phyloP scores from a whole-genome alignment of 2,113 vertebrate genomes.

The Hydropotes inermis region DNA sequence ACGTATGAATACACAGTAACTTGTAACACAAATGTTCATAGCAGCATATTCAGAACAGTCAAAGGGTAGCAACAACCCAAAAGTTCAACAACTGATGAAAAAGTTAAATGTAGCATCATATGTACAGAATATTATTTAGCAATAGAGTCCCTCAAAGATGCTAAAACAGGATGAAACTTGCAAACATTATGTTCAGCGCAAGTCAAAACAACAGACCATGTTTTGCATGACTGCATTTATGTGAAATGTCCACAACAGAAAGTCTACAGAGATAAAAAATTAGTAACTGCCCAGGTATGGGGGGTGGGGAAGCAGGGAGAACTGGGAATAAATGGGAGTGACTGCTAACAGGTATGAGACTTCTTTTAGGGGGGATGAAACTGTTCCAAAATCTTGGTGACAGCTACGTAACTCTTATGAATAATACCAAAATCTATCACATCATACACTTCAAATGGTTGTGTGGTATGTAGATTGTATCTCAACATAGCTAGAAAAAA shows the following conservation, averaged over 20 bases:
- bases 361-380: background rate
- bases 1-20: background rate
- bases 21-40: background rate
- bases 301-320: background rate
- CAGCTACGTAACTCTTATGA: background rate
- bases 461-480: background rate
- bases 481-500: conserved; percentile 8
- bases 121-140: background rate
- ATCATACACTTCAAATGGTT: background rate
- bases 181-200: background rate
- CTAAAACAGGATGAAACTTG: background rate
- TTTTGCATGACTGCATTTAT: background rate
- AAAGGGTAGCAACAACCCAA: background rate
- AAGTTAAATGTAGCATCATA: background rate
- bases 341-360: background rate
- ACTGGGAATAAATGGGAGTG: background rate
- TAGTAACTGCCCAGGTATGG: background rate
- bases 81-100: background rate
- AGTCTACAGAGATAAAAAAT: background rate
- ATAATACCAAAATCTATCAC: background rate
- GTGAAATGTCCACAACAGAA: background rate
- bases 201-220: background rate
- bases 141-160: background rate
- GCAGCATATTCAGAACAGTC: background rate
- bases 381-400: background rate